Evolutionary conservation across 2,888 invertebrate species (phyloP).

Genomic region (Hypolimnas misippus): DNA sequence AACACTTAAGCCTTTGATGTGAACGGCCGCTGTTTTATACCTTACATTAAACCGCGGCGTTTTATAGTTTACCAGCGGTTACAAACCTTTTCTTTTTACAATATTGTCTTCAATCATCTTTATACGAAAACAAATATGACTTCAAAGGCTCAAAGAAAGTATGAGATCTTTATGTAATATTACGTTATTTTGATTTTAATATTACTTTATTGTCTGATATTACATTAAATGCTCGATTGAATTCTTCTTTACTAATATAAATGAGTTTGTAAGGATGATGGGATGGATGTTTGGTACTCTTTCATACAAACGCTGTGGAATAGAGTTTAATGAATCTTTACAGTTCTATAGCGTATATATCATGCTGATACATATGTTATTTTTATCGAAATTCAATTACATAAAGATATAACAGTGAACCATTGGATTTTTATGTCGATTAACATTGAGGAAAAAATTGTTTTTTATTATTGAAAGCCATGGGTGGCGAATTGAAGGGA

Average conservation of each 20-base stretch:
- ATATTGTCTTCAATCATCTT: neutral
- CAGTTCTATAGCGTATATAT: no score
- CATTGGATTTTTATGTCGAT: no score
- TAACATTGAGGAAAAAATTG: no score
- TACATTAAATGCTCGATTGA: neutral
- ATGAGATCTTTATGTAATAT: neutral
- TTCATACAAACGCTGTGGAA: no score
- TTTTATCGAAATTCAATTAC: no score
- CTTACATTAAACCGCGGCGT: slow-evolving; percentile 58
- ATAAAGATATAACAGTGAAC: no score
- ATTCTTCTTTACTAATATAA: neutral
- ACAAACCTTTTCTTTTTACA: slow-evolving; percentile 19
- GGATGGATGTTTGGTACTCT: no score
- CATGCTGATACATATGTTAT: no score
- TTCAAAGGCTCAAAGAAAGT: neutral
- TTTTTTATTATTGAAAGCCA: no score
- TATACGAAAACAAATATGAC: neutral
- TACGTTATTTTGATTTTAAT: neutral
- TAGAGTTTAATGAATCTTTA: no score
- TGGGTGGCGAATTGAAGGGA: no score
- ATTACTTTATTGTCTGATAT: neutral
- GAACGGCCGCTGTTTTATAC: slow-evolving; percentile 53
- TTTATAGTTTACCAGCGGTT: slow-evolving; percentile 58
- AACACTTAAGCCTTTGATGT: slow-evolving; percentile 60
- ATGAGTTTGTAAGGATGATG: no score